Base-by-base conservation (phyloP, 1,140 invertebrate genomes). In the Neuroterus valhalla region DNA sequence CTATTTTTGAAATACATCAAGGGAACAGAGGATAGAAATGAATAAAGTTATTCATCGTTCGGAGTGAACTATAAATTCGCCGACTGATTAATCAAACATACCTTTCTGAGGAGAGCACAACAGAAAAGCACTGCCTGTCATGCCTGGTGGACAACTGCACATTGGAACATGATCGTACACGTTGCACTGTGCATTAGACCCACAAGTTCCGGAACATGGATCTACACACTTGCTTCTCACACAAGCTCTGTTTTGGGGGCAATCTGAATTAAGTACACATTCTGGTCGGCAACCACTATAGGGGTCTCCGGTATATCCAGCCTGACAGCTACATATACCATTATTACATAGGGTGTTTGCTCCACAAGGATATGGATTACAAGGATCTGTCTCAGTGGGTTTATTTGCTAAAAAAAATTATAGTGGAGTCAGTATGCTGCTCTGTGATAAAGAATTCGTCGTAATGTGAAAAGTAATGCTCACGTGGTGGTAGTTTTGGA, bases 221-320 rank as follows among this genome's bases (percentile, higher is more conserved):
- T 94, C 92, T 84, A 90, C 89, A 86, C 94, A 95, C 86, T 92
- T 93, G 69, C 93, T 91, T 70, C 91, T 87, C 26, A 92, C 88
- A 84, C 93, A 94, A 12, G 93, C 92, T 82, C 91, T 91, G 81
- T 93, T 90, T 72, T 83, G 91, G 83, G 91, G 83, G 86, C 94
- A 95, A 82, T 95, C 94, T 0, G 91, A 88, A 80, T 93, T 92
- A 79, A 92, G 91, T 14, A 93, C 89, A 87, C 95, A 96, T 86
- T 96, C 94, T 26, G 95, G 95, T 86, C 93, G 91, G 86, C 95
- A 96, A 78, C 93, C 89, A 91, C 78, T 92, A 91, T 87, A 91
- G 0, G 96, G 95, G 83, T 94, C 92, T 11, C 96, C 96, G 72
- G 93, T 89, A 78, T 93, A 96, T 75, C 93, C 92, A 2, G 92